Evolutionary conservation across 2,113 vertebrate genomes (phyloP).

Genomic region (Xiphophorus couchianus): DNA sequence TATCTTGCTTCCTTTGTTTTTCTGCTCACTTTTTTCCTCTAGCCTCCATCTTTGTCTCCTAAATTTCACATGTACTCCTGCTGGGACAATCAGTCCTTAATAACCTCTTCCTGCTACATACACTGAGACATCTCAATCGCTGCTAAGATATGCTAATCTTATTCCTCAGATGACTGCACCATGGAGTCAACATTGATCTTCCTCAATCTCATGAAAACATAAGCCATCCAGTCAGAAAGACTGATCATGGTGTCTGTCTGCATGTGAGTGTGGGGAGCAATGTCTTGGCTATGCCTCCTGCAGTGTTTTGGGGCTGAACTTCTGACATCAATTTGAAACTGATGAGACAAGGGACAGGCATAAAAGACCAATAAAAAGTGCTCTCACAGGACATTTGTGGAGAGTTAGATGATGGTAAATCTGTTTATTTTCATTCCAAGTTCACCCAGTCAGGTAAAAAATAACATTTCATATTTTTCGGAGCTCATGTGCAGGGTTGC

Average conservation of each 20-base stretch:
- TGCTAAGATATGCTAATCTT: slow-evolving; percentile 82
- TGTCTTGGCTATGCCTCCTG: too few species aligned
- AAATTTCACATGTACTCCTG: slow-evolving; percentile 62
- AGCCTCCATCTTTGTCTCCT: slow-evolving; percentile 41
- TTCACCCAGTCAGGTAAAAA: not conserved
- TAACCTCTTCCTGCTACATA: slow-evolving; percentile 62
- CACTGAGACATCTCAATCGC: slow-evolving; percentile 78
- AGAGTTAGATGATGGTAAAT: slow-evolving; percentile 13
- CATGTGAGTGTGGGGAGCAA: not conserved
- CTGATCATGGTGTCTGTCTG: slow-evolving; percentile 37
- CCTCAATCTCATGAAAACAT: slow-evolving; percentile 78
- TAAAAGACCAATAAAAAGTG: not conserved
- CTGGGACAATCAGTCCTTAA: slow-evolving; percentile 78
- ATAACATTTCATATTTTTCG: not conserved
- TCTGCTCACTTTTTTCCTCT: not conserved
- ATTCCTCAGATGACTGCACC: slow-evolving; percentile 79
- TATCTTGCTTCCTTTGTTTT: slow-evolving; percentile 16
- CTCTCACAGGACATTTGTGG: too few species aligned
- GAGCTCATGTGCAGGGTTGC: too few species aligned
- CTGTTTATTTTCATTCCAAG: slow-evolving; percentile 13
- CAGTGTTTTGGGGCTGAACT: slow-evolving; percentile 14
- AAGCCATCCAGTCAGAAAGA: slow-evolving; percentile 68
- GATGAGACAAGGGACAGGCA: slow-evolving; percentile 21
- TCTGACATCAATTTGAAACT: slow-evolving; percentile 38
- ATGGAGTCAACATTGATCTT: slow-evolving; percentile 81